These are phyloP conservation scores for Oncorhynchus masou DNA, from an alignment of 2,113 vertebrate species.

Conservation along the genomic window DNA sequence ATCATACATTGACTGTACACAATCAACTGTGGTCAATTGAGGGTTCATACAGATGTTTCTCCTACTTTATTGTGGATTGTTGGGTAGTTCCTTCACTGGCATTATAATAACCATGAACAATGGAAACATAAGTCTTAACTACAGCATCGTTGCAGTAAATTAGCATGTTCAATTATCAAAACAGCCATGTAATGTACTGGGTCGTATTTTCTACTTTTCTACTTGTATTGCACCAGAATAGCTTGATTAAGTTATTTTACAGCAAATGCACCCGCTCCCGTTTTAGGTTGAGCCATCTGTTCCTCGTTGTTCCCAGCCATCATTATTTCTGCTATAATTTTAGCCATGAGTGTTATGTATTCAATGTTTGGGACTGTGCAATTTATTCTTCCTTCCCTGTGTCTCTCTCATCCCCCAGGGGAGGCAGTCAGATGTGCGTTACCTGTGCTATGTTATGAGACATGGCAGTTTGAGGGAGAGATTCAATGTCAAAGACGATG, in stretches of 20 bases:
- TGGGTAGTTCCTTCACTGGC: too few relatives aligned
- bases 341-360: not conserved
- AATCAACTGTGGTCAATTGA: too few relatives aligned
- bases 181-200: not conserved
- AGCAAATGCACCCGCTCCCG: not conserved
- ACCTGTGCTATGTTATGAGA: constrained; percentile 14
- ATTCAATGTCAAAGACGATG: constrained; percentile 45
- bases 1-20: too few relatives aligned
- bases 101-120: too few relatives aligned
- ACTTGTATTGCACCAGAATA: not conserved
- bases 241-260: not conserved
- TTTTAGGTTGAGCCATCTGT: not conserved
- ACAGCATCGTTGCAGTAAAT: too few relatives aligned
- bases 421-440: constrained; percentile 6
- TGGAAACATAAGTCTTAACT: too few relatives aligned
- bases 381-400: constrained; percentile 11
- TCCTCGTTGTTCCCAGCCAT: not conserved
- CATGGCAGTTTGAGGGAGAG: constrained; percentile 10
- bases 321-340: constrained; percentile 14
- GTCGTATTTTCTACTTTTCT: not conserved
- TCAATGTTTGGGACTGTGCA: constrained; percentile 11
- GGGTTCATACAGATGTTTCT: too few relatives aligned
- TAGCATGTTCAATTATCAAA: not conserved
- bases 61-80: too few relatives aligned
- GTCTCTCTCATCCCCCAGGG: not conserved